Conservation (phyloP, 2,888 invertebrate genomes). For the Acanthosepion lycidas region DNA sequence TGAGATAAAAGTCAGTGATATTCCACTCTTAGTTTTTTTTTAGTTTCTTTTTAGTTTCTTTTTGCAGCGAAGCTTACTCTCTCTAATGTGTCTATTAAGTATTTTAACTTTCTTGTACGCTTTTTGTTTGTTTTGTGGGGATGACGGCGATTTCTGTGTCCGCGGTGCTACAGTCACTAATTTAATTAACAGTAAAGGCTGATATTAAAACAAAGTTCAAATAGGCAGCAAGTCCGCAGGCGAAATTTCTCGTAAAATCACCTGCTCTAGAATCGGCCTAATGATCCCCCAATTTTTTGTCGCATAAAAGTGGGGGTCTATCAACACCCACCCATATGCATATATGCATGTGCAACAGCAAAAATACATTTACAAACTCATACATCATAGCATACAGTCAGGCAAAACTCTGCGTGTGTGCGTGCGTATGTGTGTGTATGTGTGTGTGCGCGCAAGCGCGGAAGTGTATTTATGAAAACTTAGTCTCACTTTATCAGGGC, state of each 20-base stretch:
- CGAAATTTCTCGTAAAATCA: not conserved
- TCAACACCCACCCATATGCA: not conserved
- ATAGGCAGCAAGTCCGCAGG: not conserved
- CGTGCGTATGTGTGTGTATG: not conserved
- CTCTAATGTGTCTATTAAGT: not conserved
- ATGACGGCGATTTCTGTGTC: not conserved
- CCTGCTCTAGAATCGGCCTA: conserved; percentile 18
- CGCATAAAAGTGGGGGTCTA: not conserved
- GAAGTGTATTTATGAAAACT: not conserved
- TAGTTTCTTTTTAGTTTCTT: too few relatives aligned
- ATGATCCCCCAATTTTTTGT: not conserved
- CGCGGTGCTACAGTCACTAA: not conserved
- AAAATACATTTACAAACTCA: not conserved
- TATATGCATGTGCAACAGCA: not conserved
- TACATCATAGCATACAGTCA: not conserved
- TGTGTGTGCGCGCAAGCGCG: not conserved
- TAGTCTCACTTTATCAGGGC: not conserved
- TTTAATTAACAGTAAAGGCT: not conserved
- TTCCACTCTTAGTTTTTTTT: too few relatives aligned
- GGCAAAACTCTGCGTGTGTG: not conserved
- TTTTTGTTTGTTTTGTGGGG: not conserved
- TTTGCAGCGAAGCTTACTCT: too few relatives aligned
- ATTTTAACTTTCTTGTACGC: not conserved
- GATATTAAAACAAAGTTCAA: conserved; percentile 33
- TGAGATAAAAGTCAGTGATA: too few relatives aligned